Conservation (phyloP, 1,140 invertebrate genomes). For the Bombus consobrinus region DNA sequence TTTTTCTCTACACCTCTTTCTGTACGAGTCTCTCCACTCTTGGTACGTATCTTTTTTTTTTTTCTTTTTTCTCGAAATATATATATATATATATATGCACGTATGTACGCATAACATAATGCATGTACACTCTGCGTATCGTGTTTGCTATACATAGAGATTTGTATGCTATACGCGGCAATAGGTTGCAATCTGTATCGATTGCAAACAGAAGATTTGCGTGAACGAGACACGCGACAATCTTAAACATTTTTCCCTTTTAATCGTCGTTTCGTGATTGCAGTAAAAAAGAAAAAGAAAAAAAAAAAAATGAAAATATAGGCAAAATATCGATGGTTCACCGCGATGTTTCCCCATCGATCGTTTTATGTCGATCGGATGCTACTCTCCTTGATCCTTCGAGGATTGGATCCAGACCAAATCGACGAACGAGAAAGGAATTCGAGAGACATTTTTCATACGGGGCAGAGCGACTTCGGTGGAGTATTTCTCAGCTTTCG, state of each 20-base stretch:
- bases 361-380: background rate
- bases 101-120: conserved; percentile 18
- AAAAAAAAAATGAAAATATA: background rate
- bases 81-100: conserved; percentile 36
- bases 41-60: conserved; percentile 49
- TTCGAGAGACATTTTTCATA: background rate
- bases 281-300: background rate
- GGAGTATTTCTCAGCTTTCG: background rate
- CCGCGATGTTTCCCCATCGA: background rate
- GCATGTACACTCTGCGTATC: conserved; percentile 16
- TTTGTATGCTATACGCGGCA: background rate
- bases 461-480: background rate
- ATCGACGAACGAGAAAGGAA: background rate
- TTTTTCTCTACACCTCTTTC: conserved; percentile 74
- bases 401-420: background rate
- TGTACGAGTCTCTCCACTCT: conserved; percentile 61
- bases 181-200: background rate
- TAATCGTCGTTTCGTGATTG: background rate
- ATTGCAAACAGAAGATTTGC: background rate
- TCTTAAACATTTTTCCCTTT: background rate
- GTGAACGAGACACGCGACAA: background rate
- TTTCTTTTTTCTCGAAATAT: background rate
- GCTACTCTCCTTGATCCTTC: background rate
- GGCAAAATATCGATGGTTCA: background rate
- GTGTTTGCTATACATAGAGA: conserved; percentile 36